Percentiles rank a stretch among this genome's conserved stretches.
These are phyloP conservation scores for Peromyscus melanophrys DNA, from an alignment of 2,797 vertebrate genomes.

Conservation along the genomic window DNA sequence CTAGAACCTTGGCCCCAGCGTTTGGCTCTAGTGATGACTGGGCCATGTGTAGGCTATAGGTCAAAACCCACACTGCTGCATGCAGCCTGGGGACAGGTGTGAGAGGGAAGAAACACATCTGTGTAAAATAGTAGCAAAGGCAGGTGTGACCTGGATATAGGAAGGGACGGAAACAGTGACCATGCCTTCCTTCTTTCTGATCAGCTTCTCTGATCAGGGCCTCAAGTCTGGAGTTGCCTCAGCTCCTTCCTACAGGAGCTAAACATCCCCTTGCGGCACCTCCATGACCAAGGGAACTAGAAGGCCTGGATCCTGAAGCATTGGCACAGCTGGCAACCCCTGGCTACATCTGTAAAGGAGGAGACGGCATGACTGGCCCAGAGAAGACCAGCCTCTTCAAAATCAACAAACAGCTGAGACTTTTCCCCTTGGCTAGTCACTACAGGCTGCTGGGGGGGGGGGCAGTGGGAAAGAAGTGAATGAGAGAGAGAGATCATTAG, in stretches of 20 bases:
- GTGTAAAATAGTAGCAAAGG: no score
- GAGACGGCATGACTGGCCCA: rapidly evolving
- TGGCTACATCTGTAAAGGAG: rapidly evolving
- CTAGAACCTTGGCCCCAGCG: background rate
- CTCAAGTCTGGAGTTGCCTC: background rate
- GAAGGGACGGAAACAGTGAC: no score
- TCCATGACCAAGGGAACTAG: background rate
- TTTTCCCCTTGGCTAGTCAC: background rate
- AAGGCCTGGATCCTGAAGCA: no score
- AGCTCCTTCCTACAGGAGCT: background rate
- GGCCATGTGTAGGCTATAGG: rapidly evolving
- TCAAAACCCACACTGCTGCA: no score
- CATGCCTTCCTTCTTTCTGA: background rate
- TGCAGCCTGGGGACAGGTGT: rapidly evolving
- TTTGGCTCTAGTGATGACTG: background rate
- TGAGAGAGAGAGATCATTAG: background rate
- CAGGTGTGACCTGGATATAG: background rate
- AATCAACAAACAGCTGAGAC: rapidly evolving
- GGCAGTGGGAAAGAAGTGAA: background rate
- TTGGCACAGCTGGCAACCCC: rapidly evolving
- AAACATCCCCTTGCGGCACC: background rate
- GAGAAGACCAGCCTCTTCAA: rapidly evolving
- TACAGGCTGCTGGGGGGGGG: background rate
- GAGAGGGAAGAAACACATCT: background rate
- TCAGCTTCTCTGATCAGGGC: no score